Evolutionary conservation across 2,888 invertebrate species (phyloP).

Genomic region (Pyrgus malvae): DNA sequence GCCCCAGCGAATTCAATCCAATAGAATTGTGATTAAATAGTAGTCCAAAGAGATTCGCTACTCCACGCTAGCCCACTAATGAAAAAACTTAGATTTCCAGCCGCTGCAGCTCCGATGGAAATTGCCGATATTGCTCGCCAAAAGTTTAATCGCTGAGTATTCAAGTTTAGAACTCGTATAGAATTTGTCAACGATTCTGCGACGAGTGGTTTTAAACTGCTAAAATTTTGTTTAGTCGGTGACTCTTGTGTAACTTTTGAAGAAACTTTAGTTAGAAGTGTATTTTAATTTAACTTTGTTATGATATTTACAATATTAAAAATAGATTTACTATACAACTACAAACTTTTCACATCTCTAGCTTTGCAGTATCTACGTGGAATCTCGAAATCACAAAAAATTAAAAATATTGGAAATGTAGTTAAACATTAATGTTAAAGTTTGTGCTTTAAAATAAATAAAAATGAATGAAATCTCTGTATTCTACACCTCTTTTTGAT

Average conservation of each 20-base stretch:
- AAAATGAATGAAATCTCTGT: too few relatives aligned
- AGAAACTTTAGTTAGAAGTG: too few relatives aligned
- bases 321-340: too few relatives aligned
- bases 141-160: slow-evolving; percentile 23
- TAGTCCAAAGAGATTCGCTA: slow-evolving; percentile 15
- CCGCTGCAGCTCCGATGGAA: slow-evolving; percentile 24
- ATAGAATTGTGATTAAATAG: slow-evolving; percentile 19
- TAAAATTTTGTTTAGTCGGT: background rate
- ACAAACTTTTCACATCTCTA: too few relatives aligned
- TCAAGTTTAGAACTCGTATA: slow-evolving; percentile 21
- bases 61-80: slow-evolving; percentile 21
- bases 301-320: too few relatives aligned
- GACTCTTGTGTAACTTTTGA: background rate
- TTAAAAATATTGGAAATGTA: too few relatives aligned
- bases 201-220: background rate
- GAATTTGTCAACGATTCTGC: slow-evolving; percentile 2
- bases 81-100: slow-evolving; percentile 21
- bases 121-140: slow-evolving; percentile 13
- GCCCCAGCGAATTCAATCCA: slow-evolving; percentile 14
- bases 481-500: too few relatives aligned
- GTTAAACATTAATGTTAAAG: too few relatives aligned
- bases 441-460: too few relatives aligned
- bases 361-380: too few relatives aligned
- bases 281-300: too few relatives aligned
- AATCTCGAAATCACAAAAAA: too few relatives aligned